A percentile compares a stretch with the other conserved stretches of the same genome.
These are phyloP conservation scores for Leptura quadrifasciata DNA, from an alignment of 2,888 invertebrate species.

Conservation along the genomic window DNA sequence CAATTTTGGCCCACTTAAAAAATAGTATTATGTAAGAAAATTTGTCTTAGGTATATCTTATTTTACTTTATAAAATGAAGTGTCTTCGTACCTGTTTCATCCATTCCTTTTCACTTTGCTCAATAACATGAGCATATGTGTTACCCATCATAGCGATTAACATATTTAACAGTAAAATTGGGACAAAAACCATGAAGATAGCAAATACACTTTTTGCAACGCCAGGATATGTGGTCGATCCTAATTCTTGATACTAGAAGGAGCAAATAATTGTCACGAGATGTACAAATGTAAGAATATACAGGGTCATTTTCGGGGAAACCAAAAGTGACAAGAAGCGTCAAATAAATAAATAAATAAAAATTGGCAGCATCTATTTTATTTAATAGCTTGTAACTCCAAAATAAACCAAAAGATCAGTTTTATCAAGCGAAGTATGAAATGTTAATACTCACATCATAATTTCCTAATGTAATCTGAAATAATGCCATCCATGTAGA, in stretches of 20 bases:
- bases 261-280: neutral
- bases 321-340: too few species aligned
- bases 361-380: too few species aligned
- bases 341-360: too few species aligned
- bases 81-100: constrained; percentile 85
- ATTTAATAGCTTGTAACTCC: too few species aligned
- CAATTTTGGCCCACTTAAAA: constrained; percentile 97
- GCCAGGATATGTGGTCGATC: constrained; percentile 92
- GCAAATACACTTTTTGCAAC: constrained; percentile 97
- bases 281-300: too few species aligned
- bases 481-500: constrained; percentile 98
- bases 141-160: constrained; percentile 99
- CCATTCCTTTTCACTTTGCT: constrained; percentile 99
- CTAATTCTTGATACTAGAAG: constrained; percentile 92
- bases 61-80: neutral
- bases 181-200: constrained; percentile 98
- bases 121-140: constrained; percentile 98
- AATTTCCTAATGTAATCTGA: constrained; percentile 98
- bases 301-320: too few species aligned
- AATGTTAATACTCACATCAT: constrained; percentile 84
- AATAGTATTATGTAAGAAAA: neutral
- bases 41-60: neutral
- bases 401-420: neutral
- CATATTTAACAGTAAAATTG: constrained; percentile 96
- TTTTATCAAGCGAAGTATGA: neutral